Evolutionary conservation across 2,797 vertebrate species (phyloP), one percentile per base, ranked within the genome.

Genomic region (Etheostoma perlongum): DNA sequence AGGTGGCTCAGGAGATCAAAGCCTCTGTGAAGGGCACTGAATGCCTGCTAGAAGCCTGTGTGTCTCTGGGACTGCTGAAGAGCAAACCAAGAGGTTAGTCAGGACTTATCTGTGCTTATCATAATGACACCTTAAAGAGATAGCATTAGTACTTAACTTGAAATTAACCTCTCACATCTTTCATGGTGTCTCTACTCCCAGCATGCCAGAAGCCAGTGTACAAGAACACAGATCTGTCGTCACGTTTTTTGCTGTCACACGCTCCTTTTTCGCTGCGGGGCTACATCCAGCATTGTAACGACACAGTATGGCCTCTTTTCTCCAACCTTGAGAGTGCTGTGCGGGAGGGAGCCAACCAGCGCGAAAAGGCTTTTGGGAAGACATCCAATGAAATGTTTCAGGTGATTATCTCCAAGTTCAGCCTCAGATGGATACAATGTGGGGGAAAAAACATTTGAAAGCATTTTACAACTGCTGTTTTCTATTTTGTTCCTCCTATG

Each of bases 1-100:
- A 96, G 61, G 60, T 97, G 66, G 96, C 97, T 55, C 65, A 84
- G 67, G 82, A 89, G 64, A 72, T 96, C 64, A 85, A 88, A 60
- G 83, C 95, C 5, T 96, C 96, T 8, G 63, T 86, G 51, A 83
- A 88, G 46, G 96, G 96, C 53, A 95, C 92, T 0, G 94, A 93
- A 71, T 88, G 92, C 77, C 94, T 99, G 81, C 94, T 99, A 84
- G 96, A 98, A 70, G 94, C 94, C 18, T 97, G 96, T 53, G 92
- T 91, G 48, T 96, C 95, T 44, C 93, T 99, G 85, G 95, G 95
- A 13, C 88, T 99, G 27, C 78, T 99, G 72, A 85, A 92, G 64
- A 86, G 78, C 82, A 81, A 76, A 81, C 75, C 85, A 13, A 90
- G 80, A 81, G 25, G 90, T 88, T 18, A 88, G 92, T 93, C 58